Evolutionary conservation across 2,797 vertebrate species (phyloP), one percentile per base, ranked within the genome.

Genomic region (Danio albolineatus): DNA sequence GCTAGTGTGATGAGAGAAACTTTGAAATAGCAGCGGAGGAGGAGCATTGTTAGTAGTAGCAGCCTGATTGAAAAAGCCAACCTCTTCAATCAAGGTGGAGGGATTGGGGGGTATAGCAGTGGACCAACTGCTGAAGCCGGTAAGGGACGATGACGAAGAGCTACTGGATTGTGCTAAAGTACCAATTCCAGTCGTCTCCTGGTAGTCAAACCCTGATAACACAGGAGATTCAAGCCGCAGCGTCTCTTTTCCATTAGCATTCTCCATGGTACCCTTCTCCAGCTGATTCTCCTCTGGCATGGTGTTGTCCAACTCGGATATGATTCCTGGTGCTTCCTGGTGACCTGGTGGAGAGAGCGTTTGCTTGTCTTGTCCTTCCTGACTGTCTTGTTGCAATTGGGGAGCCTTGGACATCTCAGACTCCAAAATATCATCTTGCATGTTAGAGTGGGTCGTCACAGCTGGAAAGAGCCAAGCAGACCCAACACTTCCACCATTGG

Each of bases 341-440:
- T 97, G 96, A 84, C 95, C 92, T 1, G 97, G 95, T 10, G 86
- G 78, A 19, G 86, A 83, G 73, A 94, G 93, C 81, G 92, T 93
- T 89, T 94, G 95, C 90, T 96, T 96, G 88, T 96, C 95, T 92
- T 94, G 91, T 80, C 93, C 93, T 88, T 95, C 95, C 83, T 93
- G 94, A 86, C 93, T 93, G 87, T 96, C 93, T 92, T 95, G 97
- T 81, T 94, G 90, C 85, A 93, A 93, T 74, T 87, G 84, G 92
- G 96, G 97, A 89, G 92, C 91, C 93, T 98, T 99, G 89, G 96
- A 95, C 94, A 98, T 98, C 90, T 99, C 97, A 75, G 96, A 95
- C 89, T 97, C 97, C 92, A 99, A 93, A 92, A 99, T 96, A 93
- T 99, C 98, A 97, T 99, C 97, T 96, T 99, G 98, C 94, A 99